Evolutionary conservation across 2,797 vertebrate species (phyloP), one percentile per base, ranked within the genome.

Genomic region (Sternotherus odoratus): DNA sequence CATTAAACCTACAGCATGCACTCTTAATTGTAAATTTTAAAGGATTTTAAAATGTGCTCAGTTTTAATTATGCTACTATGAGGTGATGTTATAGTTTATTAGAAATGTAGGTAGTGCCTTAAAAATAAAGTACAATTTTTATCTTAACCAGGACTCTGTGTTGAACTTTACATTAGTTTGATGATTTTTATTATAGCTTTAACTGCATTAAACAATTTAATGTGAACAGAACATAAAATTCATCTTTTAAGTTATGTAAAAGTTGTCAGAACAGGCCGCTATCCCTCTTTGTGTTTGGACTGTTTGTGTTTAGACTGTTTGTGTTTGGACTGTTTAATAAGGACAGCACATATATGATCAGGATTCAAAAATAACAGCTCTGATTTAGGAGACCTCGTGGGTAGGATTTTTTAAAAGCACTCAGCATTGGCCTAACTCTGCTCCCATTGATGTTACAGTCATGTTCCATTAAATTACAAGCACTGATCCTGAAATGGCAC

Each of bases 1-100:
- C 57, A 95, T 79, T 91, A 93, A 90, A 95, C 60, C 51, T 95
- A 94, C 87, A 94, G 95, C 86, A 82, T 94, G 90, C 69, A 91
- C 78, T 83, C 92, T 94, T 79, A 96, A 96, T 95, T 95, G 82
- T 90, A 97, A 97, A 96, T 93, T 96, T n/a, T n/a, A n/a, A n/a
- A n/a, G 89, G 91, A 91, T 96, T 91, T 91, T 92, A 84, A 95
- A 96, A 95, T 85, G 57, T 94, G 91, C 86, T 96, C 82, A 66
- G 89, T 90, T 96, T 95, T 86, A 92, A 75, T 95, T 95, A 91
- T 48, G 91, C 48, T 91, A 80, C 91, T 91, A 84, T 83, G n/a
- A 97, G 95, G 95, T 91, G 92, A 93, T 90, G 92, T 93, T 93
- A 49, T 89, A 81, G 33, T 96, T 97, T 95, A 96, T 96, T 96